These are phyloP conservation scores for Bufo gargarizans DNA, from an alignment of 2,113 vertebrate species.

Conservation along the genomic window DNA sequence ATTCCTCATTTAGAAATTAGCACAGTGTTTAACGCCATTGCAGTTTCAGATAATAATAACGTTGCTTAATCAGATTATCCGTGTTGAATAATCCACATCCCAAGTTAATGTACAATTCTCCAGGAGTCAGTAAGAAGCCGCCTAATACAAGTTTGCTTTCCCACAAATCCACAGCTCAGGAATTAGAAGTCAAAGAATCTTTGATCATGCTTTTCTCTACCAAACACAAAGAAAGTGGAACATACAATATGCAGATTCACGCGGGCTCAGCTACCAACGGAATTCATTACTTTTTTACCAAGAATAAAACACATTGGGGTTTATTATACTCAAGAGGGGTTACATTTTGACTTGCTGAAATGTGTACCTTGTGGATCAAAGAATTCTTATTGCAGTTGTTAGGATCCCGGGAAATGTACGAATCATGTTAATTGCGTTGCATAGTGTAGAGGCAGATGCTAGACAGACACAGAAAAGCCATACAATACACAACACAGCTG, in stretches of 20 bases:
- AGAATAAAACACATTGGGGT: slow-evolving; percentile 39
- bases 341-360: slow-evolving; percentile 29
- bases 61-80: slow-evolving; percentile 38
- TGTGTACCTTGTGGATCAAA: slow-evolving; percentile 51
- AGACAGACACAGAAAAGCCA: neutral
- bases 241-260: slow-evolving; percentile 51
- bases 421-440: slow-evolving; percentile 19
- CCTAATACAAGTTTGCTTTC: slow-evolving; percentile 22
- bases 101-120: slow-evolving; percentile 38
- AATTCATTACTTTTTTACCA: slow-evolving; percentile 44
- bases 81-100: slow-evolving; percentile 41
- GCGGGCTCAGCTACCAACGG: slow-evolving; percentile 14
- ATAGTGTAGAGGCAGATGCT: slow-evolving; percentile 25
- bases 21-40: slow-evolving; percentile 32
- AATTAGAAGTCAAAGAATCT: slow-evolving; percentile 53
- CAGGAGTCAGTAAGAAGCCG: slow-evolving; percentile 12
- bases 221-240: slow-evolving; percentile 45
- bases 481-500: neutral
- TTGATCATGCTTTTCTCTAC: slow-evolving; percentile 48
- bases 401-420: slow-evolving; percentile 3
- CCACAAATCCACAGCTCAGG: slow-evolving; percentile 35
- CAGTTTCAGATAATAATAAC: slow-evolving; percentile 45
- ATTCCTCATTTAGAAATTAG: slow-evolving; percentile 42
- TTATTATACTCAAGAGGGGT: slow-evolving; percentile 44
- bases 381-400: slow-evolving; percentile 29